Evolutionary conservation across 1,140 invertebrate genomes (phyloP).

Genomic region (Spodoptera frugiperda): DNA sequence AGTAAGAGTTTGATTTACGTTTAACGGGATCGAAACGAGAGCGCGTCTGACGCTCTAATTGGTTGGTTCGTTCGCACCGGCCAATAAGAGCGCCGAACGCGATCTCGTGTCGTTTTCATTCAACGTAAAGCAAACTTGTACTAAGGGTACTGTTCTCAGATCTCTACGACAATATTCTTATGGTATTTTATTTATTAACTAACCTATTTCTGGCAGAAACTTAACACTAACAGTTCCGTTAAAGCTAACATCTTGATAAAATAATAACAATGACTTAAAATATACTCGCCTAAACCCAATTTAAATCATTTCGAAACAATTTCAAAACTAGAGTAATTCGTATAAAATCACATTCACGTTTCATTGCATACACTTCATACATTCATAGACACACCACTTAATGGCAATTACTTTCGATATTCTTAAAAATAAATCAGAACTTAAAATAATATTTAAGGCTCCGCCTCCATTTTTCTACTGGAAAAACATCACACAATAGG

Average conservation of each 20-base stretch:
- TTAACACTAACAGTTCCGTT: constrained; percentile 54
- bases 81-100: no score
- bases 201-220: constrained; percentile 31
- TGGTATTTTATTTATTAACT: not conserved
- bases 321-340: constrained; percentile 39
- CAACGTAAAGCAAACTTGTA: no score
- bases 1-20: no score
- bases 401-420: constrained; percentile 31
- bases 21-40: no score
- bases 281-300: constrained; percentile 40
- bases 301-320: constrained; percentile 37
- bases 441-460: constrained; percentile 1
- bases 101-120: no score
- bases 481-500: no score
- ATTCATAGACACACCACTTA: constrained; percentile 19
- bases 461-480: no score
- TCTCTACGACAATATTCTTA: not conserved
- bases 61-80: no score
- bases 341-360: constrained; percentile 44
- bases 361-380: constrained; percentile 4
- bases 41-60: no score
- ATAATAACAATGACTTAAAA: constrained; percentile 62
- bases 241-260: constrained; percentile 70
- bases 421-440: constrained; percentile 28
- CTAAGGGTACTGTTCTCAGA: no score